Base-by-base conservation (phyloP, 2,797 vertebrate species). In the Crenuchus spilurus region DNA sequence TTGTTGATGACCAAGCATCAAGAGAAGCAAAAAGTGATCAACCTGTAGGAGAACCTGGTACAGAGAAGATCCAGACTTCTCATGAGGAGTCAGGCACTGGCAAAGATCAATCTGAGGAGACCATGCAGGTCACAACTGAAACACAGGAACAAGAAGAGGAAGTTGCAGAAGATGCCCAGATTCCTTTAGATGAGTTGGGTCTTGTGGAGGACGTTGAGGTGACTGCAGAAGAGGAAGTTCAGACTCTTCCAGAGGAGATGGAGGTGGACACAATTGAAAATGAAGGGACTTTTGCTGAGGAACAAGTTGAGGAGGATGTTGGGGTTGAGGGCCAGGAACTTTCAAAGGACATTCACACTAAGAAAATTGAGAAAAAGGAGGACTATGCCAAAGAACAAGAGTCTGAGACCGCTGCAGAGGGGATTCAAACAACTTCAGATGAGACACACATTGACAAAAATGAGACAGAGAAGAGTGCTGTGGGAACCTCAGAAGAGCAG, bases 401-500 rank as follows among this genome's bases (percentile, higher is more conserved):
- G 9, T 18, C 6, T 2, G 24, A 63, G 14, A 16, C 22, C 10
- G 8, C 4, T 63, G 26, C 6, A 3, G 33, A 35, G 6, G 10
- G 7, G 18, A 22, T 60, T 26, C 22, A 63, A 24, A 1, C 24
- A n/a, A 6, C n/a, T 51, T 60, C 42, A 49, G 54, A 49, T 60
- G 42, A 70, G 30, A 35, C 10, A 10, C 31, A 57, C 26, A 20
- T 10, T 20, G 18, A 9, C 13, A n/a, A 3, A 37, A 70, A 44
- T 52, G 54, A 26, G n/a, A 18, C 18, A 2, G 63, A 62, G 6
- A 22, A 9, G 1, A 31, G 0, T 57, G 13, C 16, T 3, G 57
- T 31, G n/a, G 37, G 62, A 28, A 3, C 44, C 18, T 52, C 51
- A 76, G 72, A 78, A 20, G 9, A 77, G 35, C 46, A 67, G 4